Conservation (phyloP, 2,113 vertebrate species). For the Vanacampus margaritifer region DNA sequence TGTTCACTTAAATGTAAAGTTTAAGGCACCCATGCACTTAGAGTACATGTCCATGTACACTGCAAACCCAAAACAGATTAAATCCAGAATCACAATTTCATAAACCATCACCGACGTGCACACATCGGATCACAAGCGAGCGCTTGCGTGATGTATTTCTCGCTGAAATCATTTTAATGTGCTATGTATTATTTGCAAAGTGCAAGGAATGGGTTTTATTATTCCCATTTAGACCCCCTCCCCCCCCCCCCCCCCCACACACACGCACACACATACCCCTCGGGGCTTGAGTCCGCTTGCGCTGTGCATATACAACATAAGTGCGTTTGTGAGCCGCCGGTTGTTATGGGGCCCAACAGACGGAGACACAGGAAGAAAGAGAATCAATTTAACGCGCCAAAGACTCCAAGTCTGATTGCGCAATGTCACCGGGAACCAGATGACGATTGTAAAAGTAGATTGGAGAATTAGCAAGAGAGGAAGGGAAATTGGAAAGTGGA, state of each 20-base stretch:
- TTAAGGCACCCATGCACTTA: not conserved
- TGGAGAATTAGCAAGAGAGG: constrained; percentile 40
- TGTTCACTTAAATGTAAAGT: not conserved
- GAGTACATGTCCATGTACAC: too few species aligned
- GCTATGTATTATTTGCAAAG: constrained; percentile 54
- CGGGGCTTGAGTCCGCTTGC: not conserved
- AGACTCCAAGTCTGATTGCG: constrained; percentile 61
- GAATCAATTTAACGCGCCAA: constrained; percentile 70
- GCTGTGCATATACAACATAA: not conserved
- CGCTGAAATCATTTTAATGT: constrained; percentile 53
- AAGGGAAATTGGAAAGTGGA: constrained; percentile 32
- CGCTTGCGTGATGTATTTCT: constrained; percentile 39
- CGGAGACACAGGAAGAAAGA: constrained; percentile 44
- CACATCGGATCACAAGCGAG: constrained; percentile 19
- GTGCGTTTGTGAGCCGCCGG: constrained; percentile 19
- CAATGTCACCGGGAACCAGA: constrained; percentile 63
- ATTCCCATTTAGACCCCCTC: constrained; percentile 40
- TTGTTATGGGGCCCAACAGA: constrained; percentile 49
- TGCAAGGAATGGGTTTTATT: constrained; percentile 58
- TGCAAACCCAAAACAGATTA: not conserved
- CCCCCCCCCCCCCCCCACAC: not conserved
- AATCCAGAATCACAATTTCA: not conserved
- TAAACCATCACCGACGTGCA: not conserved
- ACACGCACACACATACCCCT: constrained; percentile 3
- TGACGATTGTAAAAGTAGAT: constrained; percentile 48